Percentiles rank a stretch among this genome's conserved stretches.
Evolutionary conservation across 2,888 invertebrate genomes (phyloP).

Genomic region (Aromia moschata): DNA sequence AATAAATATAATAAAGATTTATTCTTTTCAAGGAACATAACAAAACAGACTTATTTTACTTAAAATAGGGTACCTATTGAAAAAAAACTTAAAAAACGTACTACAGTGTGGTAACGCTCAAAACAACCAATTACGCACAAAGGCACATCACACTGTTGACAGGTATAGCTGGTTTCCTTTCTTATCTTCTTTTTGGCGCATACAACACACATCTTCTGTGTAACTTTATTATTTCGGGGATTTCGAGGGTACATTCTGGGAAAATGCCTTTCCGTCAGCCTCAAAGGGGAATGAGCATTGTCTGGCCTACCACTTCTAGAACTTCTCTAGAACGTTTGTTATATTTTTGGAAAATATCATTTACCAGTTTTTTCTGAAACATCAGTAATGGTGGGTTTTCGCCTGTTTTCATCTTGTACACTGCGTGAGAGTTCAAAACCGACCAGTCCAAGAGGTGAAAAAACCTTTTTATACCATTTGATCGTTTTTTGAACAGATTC

Average conservation of each 20-base stretch:
- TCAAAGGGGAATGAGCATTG: conserved; percentile 15
- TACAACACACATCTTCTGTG: conserved; percentile 9
- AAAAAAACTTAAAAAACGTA: too few species aligned
- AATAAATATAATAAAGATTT: too few species aligned
- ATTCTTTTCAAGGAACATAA: too few species aligned
- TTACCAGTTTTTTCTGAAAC: conserved; percentile 15
- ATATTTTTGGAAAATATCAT: not conserved
- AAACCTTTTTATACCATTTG: conserved; percentile 25
- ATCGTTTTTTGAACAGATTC: conserved; percentile 14
- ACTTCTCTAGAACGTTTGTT: conserved; percentile 6
- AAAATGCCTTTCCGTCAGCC: conserved; percentile 26
- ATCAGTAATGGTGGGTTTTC: conserved; percentile 2
- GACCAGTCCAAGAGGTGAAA: not conserved
- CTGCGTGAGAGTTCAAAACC: conserved; percentile 12
- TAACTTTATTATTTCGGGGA: conserved; percentile 17
- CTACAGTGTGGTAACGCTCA: conserved; percentile 1
- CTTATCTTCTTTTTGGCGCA: conserved; percentile 14
- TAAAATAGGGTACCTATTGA: too few species aligned
- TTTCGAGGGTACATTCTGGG: conserved; percentile 20
- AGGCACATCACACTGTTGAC: conserved; percentile 7
- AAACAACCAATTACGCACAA: conserved; percentile 13
- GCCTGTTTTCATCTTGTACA: conserved; percentile 1
- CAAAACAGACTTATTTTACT: too few species aligned
- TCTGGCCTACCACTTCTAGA: conserved; percentile 21
- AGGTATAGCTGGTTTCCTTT: conserved; percentile 17